These are phyloP conservation scores for Helobdella robusta DNA, from an alignment of 2,888 invertebrate species.

Conservation along the genomic window DNA sequence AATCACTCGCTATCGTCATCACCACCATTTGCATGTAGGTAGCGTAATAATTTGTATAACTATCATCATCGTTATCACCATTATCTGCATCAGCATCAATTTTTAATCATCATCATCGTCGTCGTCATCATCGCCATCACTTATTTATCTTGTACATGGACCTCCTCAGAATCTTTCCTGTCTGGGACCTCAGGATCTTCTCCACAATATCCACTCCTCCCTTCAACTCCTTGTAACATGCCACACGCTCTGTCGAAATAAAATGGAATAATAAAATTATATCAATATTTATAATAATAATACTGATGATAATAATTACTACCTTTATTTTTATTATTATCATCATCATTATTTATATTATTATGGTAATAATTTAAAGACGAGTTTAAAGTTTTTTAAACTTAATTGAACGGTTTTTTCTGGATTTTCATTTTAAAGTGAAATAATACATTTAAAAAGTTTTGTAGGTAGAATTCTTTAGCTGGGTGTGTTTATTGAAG, in stretches of 20 bases:
- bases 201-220: conserved; percentile 16
- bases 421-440: too few species aligned
- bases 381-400: too few species aligned
- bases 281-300: not conserved
- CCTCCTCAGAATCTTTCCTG: conserved; percentile 21
- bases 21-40: not conserved
- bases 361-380: too few species aligned
- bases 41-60: not conserved
- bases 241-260: not conserved
- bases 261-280: not conserved
- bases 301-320: not conserved
- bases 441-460: too few species aligned
- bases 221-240: conserved; percentile 13
- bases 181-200: conserved; percentile 12
- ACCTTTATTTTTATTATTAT: not conserved
- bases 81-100: not conserved
- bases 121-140: not conserved
- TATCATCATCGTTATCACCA: not conserved
- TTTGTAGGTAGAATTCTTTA: too few species aligned
- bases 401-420: too few species aligned
- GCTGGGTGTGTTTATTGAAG: too few species aligned
- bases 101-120: not conserved
- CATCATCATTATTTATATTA: not conserved
- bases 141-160: conserved; percentile 3
- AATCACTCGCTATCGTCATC: not conserved